Conservation (phyloP, 2,888 invertebrate species). For the Pemphredon lugubris region DNA sequence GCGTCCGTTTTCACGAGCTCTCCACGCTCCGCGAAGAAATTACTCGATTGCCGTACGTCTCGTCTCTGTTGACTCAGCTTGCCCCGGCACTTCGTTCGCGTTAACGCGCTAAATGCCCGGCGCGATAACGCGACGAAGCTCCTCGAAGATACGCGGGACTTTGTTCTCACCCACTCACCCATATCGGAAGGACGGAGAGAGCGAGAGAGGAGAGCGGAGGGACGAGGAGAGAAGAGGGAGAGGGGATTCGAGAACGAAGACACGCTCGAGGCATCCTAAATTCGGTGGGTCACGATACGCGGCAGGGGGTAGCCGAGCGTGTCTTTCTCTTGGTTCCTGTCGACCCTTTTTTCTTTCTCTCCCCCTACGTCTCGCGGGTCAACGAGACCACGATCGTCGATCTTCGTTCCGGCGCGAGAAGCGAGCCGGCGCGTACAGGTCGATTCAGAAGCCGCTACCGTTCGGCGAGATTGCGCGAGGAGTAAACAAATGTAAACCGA, state of each 20-base stretch:
- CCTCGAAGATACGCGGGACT: conserved; percentile 56
- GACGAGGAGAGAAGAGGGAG: conserved; percentile 3
- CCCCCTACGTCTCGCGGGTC: background rate
- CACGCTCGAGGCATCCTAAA: conserved; percentile 12
- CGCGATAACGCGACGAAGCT: conserved; percentile 44
- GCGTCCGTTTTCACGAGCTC: conserved; percentile 23
- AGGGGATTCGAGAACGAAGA: background rate
- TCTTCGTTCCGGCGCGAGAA: conserved; percentile 6
- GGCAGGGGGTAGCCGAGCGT: conserved; percentile 39
- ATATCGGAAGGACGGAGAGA: conserved; percentile 12
- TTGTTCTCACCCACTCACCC: conserved; percentile 48
- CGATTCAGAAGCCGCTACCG: conserved; percentile 16
- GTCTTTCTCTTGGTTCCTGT: conserved; percentile 24
- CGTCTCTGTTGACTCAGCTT: conserved; percentile 54
- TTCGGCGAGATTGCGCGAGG: no score
- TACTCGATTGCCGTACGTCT: no score
- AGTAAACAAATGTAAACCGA: no score
- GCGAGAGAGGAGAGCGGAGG: conserved; percentile 1
- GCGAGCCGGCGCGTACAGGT: background rate
- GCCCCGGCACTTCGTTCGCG: conserved; percentile 51
- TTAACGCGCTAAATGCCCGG: conserved; percentile 49
- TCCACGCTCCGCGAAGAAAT: conserved; percentile 40
- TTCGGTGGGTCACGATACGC: conserved; percentile 40
- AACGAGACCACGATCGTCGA: conserved; percentile 1
- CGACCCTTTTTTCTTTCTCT: background rate